Percentiles rank a stretch among this genome's conserved stretches.
phyloP scores from a whole-genome alignment of 2,113 vertebrate species.

The Haemorhous mexicanus region DNA sequence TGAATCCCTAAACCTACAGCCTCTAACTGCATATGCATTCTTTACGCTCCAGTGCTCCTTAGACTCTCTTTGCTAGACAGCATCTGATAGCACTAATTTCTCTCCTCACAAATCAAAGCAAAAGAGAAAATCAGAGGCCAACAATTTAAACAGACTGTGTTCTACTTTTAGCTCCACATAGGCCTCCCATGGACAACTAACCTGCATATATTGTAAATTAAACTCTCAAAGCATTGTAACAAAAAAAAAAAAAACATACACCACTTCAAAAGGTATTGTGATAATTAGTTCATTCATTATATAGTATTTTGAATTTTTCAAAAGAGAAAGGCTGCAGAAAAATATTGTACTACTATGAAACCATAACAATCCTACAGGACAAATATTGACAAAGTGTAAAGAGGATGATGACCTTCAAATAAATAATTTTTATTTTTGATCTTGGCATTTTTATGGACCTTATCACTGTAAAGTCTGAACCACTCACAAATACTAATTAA shows the following conservation, averaged over 20 bases:
- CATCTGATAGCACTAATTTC: not conserved
- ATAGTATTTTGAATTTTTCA: not conserved
- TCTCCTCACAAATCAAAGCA: not conserved
- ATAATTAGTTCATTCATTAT: not conserved
- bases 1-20: not conserved
- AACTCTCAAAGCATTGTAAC: not conserved
- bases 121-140: not conserved
- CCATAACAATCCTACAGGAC: not conserved
- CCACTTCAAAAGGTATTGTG: not conserved
- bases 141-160: not conserved
- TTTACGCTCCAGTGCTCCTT: not conserved
- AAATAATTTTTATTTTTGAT: conserved; percentile 29
- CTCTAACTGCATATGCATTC: not conserved
- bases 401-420: not conserved
- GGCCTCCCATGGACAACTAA: not conserved
- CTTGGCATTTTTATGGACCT: conserved; percentile 28
- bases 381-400: conserved; percentile 21
- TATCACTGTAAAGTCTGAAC: conserved; percentile 34
- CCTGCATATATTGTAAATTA: not conserved
- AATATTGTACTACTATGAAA: not conserved
- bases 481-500: conserved; percentile 48
- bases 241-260: not conserved
- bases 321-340: not conserved
- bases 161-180: not conserved
- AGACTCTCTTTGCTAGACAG: not conserved